Evolutionary conservation across 2,113 vertebrate species (phyloP).

Genomic region (Stomatorhinus ivindoensis): DNA sequence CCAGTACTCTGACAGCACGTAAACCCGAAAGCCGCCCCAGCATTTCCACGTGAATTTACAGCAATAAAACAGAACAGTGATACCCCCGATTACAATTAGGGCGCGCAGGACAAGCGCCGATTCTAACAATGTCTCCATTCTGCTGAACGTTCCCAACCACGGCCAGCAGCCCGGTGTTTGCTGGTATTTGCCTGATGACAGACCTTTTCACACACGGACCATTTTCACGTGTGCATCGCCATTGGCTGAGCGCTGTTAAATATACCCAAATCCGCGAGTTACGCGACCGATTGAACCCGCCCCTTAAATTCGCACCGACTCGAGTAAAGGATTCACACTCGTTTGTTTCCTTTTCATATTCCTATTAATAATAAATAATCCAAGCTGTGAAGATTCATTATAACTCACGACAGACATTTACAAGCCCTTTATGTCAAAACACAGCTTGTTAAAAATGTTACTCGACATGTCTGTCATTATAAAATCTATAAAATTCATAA

Average conservation of each 20-base stretch:
- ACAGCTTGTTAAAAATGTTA: neutral
- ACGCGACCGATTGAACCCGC: neutral
- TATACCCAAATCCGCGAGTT: neutral
- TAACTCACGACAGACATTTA: neutral
- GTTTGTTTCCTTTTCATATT: neutral
- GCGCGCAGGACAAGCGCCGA: neutral
- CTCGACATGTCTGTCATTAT: neutral
- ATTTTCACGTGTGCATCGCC: neutral
- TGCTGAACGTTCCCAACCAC: neutral
- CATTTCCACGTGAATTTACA: slow-evolving; percentile 47
- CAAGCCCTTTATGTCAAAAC: neutral
- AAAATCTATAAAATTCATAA: neutral
- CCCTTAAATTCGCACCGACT: neutral
- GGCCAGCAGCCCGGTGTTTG: neutral
- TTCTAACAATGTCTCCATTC: neutral
- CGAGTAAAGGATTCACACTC: neutral
- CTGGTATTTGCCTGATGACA: neutral
- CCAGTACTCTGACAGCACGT: slow-evolving; percentile 52
- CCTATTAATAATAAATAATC: neutral
- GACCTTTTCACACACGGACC: neutral
- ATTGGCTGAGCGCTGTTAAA: neutral
- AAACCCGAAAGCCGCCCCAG: slow-evolving; percentile 47
- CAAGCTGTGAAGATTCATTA: neutral
- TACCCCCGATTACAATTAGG: slow-evolving; percentile 41
- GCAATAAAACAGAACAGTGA: slow-evolving; percentile 36